phyloP scores from a whole-genome alignment of 1,140 invertebrate genomes.

The Drosophila lowei region DNA sequence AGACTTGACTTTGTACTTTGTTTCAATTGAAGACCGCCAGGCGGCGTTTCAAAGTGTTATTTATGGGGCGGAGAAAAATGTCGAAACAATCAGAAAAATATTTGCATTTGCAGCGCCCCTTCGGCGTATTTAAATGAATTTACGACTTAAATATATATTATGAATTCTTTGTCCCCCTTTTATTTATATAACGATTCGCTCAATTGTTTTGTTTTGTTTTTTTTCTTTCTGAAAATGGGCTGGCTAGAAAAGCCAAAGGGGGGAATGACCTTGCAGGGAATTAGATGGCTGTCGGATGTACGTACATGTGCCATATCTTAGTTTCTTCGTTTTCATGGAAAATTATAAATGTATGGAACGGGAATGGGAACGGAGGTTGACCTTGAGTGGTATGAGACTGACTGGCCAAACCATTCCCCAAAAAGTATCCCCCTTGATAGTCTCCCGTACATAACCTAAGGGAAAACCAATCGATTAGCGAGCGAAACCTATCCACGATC shows the following conservation, averaged over 20 bases:
- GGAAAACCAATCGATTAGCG: slow-evolving; percentile 27
- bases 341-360: background rate
- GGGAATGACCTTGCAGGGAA: slow-evolving; percentile 16
- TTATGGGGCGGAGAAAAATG: slow-evolving; percentile 37
- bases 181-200: slow-evolving; percentile 33
- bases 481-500: slow-evolving; percentile 38
- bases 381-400: slow-evolving; percentile 9
- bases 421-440: background rate
- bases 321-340: too few relatives aligned
- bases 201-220: slow-evolving; percentile 70
- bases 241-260: background rate
- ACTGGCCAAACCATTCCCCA: background rate
- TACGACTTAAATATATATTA: slow-evolving; percentile 51
- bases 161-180: slow-evolving; percentile 6
- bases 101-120: slow-evolving; percentile 37
- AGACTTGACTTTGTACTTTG: slow-evolving; percentile 23
- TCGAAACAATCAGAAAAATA: slow-evolving; percentile 48
- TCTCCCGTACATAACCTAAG: slow-evolving; percentile 27
- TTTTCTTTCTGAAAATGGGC: slow-evolving; percentile 43
- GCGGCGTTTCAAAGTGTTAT: slow-evolving; percentile 60
- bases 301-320: too few relatives aligned
- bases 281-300: background rate
- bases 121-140: slow-evolving; percentile 66
- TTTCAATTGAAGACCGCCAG: slow-evolving; percentile 13
- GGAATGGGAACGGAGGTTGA: background rate